Evolutionary conservation across 2,797 vertebrate species (phyloP).

Genomic region (Platyrinchus mystaceus): DNA sequence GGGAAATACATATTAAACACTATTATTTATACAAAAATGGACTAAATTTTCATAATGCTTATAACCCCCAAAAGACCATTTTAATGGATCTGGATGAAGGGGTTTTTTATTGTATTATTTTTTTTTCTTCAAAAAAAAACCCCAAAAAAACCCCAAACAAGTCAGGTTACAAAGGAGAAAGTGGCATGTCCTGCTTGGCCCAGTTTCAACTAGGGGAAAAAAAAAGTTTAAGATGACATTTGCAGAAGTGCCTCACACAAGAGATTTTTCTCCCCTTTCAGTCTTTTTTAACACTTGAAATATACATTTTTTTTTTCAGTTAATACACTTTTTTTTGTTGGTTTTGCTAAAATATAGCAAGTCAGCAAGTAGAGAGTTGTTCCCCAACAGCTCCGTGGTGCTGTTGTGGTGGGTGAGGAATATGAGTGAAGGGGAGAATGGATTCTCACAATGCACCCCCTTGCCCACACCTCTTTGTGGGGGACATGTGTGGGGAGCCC

Average conservation of each 20-base stretch:
- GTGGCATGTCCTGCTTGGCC: slow-evolving; percentile 33
- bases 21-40: slow-evolving; percentile 87
- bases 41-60: slow-evolving; percentile 85
- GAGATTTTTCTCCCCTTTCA: slow-evolving; percentile 47
- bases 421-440: not conserved
- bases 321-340: slow-evolving; percentile 31
- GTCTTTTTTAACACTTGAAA: slow-evolving; percentile 53
- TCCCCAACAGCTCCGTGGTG: slow-evolving; percentile 2
- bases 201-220: slow-evolving; percentile 31
- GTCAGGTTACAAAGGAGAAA: slow-evolving; percentile 68
- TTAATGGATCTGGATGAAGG: slow-evolving; percentile 63
- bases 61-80: slow-evolving; percentile 84
- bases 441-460: not conserved
- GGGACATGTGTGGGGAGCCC: not conserved
- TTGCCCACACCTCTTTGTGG: not conserved
- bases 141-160: not conserved
- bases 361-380: slow-evolving; percentile 65
- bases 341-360: slow-evolving; percentile 81
- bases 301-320: slow-evolving; percentile 37
- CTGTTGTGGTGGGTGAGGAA: not conserved
- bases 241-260: slow-evolving; percentile 55
- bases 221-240: slow-evolving; percentile 33
- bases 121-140: not conserved
- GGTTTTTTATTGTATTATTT: slow-evolving; percentile 36
- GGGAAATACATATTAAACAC: slow-evolving; percentile 93